Evolutionary conservation across 2,888 invertebrate genomes (phyloP).

Genomic region (Tetheella fluctuosa): DNA sequence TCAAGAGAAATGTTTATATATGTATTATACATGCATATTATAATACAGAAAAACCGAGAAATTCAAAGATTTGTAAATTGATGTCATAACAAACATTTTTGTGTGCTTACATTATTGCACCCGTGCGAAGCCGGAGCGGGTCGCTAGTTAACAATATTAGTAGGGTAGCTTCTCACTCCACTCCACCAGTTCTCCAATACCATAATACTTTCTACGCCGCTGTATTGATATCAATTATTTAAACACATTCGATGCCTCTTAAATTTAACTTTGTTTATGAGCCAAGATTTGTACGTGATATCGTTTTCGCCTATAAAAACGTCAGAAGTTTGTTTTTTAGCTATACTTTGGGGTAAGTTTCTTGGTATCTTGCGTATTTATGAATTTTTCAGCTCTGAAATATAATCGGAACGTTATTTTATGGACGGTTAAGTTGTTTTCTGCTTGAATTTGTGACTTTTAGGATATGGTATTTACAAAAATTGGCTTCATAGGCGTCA

Average conservation of each 20-base stretch:
- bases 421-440: not conserved
- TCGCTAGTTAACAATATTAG: too few relatives aligned
- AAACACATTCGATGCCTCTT: slow-evolving; percentile 48
- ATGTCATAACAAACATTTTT: too few relatives aligned
- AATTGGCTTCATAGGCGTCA: not conserved
- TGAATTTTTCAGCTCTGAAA: not conserved
- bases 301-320: slow-evolving; percentile 32
- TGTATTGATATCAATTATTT: slow-evolving; percentile 41
- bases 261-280: slow-evolving; percentile 57
- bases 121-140: too few relatives aligned
- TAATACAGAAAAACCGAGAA: too few relatives aligned
- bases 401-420: slow-evolving; percentile 1
- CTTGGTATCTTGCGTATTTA: not conserved
- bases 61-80: too few relatives aligned
- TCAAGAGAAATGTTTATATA: too few relatives aligned
- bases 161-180: too few relatives aligned
- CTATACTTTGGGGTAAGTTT: not conserved
- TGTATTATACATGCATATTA: too few relatives aligned
- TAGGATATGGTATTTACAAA: not conserved
- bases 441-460: not conserved
- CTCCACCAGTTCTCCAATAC: not conserved
- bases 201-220: slow-evolving; percentile 16
- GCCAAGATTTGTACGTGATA: slow-evolving; percentile 25
- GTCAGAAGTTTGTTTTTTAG: slow-evolving; percentile 23
- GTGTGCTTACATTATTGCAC: too few relatives aligned